phyloP scores from a whole-genome alignment of 2,113 vertebrate genomes.

The Toxotes jaculatrix region DNA sequence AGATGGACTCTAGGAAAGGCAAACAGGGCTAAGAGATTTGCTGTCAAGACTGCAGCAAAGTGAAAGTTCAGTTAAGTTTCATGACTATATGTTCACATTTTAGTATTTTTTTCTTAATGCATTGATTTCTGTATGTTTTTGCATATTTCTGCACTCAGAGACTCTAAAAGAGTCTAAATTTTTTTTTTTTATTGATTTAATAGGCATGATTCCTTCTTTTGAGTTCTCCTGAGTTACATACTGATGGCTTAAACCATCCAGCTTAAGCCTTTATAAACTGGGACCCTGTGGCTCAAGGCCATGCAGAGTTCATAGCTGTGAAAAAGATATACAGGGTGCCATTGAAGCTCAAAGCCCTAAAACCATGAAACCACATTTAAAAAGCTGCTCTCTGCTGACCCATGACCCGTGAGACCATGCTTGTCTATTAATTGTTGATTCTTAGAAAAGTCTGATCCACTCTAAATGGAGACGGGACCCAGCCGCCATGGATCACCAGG shows the following conservation, averaged over 20 bases:
- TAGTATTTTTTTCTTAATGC: neutral
- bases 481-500: conserved; percentile 68
- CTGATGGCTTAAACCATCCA: conserved; percentile 48
- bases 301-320: conserved; percentile 79
- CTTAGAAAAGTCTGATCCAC: conserved; percentile 84
- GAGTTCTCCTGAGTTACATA: conserved; percentile 6
- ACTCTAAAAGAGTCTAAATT: neutral
- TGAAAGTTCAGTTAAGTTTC: neutral
- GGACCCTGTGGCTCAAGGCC: conserved; percentile 67
- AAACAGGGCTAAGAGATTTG: neutral
- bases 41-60: neutral
- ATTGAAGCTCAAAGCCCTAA: conserved; percentile 76
- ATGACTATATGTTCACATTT: neutral
- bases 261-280: conserved; percentile 62
- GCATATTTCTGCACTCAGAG: neutral
- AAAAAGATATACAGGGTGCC: conserved; percentile 74
- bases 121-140: neutral
- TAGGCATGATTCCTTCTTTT: neutral
- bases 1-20: neutral
- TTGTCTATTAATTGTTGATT: conserved; percentile 84
- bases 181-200: neutral
- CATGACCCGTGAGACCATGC: conserved; percentile 69
- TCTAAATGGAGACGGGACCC: conserved; percentile 82
- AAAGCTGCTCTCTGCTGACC: conserved; percentile 78
- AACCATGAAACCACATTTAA: conserved; percentile 80